Evolutionary conservation across 2,888 invertebrate species (phyloP).

Genomic region (Micropterix aruncella): DNA sequence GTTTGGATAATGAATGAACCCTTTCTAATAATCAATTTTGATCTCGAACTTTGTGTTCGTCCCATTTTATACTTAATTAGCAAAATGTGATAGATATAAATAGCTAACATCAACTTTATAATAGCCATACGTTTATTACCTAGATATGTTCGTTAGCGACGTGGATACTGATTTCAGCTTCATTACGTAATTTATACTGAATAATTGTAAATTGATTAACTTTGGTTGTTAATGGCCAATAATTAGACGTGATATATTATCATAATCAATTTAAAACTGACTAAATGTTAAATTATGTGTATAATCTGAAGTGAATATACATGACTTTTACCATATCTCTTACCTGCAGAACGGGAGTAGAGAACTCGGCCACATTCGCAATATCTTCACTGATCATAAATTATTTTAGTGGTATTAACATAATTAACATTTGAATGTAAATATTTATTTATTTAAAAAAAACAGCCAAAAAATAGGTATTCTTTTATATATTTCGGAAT

Average conservation of each 20-base stretch:
- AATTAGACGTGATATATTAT: background rate
- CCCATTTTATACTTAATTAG: background rate
- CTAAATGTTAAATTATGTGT: background rate
- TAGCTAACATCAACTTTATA: background rate
- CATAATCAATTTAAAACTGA: background rate
- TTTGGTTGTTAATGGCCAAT: background rate
- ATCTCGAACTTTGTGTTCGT: background rate
- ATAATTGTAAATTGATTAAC: background rate
- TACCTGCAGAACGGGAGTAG: too few relatives aligned
- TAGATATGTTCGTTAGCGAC: background rate
- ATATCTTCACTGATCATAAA: too few relatives aligned
- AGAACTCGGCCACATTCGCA: too few relatives aligned
- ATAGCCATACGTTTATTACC: background rate
- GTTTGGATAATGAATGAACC: background rate
- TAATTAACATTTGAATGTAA: too few relatives aligned
- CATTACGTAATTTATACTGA: background rate
- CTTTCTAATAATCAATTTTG: background rate
- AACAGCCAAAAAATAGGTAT: too few relatives aligned
- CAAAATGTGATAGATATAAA: background rate
- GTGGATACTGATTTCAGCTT: background rate
- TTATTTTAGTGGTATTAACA: too few relatives aligned
- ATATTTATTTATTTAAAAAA: too few relatives aligned
- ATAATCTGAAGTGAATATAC: too few relatives aligned
- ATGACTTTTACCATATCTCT: background rate
- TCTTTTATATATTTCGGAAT: too few relatives aligned